Base-by-base conservation (phyloP, 1,140 invertebrate species). In the Aplysia californica region DNA sequence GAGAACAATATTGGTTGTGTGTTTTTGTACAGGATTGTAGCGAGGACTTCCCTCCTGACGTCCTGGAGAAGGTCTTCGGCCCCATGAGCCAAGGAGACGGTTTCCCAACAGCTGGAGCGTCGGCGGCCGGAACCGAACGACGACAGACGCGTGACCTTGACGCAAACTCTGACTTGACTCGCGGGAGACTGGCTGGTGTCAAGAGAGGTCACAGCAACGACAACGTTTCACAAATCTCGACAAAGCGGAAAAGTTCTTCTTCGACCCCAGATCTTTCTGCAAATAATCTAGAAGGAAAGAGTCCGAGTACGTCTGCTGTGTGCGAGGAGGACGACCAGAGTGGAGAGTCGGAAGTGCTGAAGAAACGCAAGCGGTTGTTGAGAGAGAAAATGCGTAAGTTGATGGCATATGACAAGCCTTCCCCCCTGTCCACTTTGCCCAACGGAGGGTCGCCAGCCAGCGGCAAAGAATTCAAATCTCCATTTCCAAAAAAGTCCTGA, bases 401-500 rank as follows among this genome's bases (percentile, higher is more conserved):
- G 23, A 15, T 78, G 41, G 35, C 65, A 1, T 83, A 81, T 50
- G 76, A 71, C 4, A 72, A 68, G n/a, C 79, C 83, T 15, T 26
- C 76, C 2, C 68, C 71, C 23, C 76, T 84, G 5, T 80, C 81
- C 35, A 72, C 77, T 6, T 36, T 84, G 1, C 65, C 69, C 31
- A 66, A 39, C 29, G 33, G 41, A 31, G 20, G 75, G 23, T 78
- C 81, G 5, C 64, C 77, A 31, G 73, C 73, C 3, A 72, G 50
- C 26, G 33, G 66, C n/a, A 75, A 73, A 33, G 78, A 58, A 1
- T 84, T 84, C 61, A 82, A 81, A 77, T 50, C 76, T 23, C 81
- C 78, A 15, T 44, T 35, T 33, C 2, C 56, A 23, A 6, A 64
- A 33, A 44, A 69, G 64, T n/a, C n/a, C n/a, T n/a, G n/a, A n/a